These are phyloP conservation scores for Tuta absoluta DNA, from an alignment of 2,888 invertebrate species.

Conservation along the genomic window DNA sequence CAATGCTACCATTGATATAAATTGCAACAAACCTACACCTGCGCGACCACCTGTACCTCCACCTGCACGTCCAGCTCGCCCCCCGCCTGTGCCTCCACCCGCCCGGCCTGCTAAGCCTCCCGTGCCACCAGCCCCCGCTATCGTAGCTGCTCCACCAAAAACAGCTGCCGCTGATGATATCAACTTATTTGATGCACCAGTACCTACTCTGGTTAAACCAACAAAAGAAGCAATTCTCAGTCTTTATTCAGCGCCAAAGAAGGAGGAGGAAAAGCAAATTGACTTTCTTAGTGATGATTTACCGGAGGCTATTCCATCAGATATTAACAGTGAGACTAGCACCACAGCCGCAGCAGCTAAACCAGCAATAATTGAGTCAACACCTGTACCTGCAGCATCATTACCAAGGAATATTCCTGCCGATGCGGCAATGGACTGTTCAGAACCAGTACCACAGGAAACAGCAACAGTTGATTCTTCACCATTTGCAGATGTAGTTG, in stretches of 20 bases:
- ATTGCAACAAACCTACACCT: slow-evolving; percentile 31
- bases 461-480: slow-evolving; percentile 51
- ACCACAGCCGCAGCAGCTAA: slow-evolving; percentile 24
- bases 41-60: slow-evolving; percentile 42
- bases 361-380: slow-evolving; percentile 8
- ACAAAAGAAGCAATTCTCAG: slow-evolving; percentile 83
- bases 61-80: slow-evolving; percentile 52
- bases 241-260: slow-evolving; percentile 75
- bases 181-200: slow-evolving; percentile 82
- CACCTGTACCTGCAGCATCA: background rate
- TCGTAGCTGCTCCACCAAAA: slow-evolving; percentile 59
- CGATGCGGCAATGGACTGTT: slow-evolving; percentile 62
- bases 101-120: slow-evolving; percentile 70
- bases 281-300: slow-evolving; percentile 83
- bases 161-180: slow-evolving; percentile 64
- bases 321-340: slow-evolving; percentile 37
- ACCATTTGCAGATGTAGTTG: slow-evolving; percentile 56
- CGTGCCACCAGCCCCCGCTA: slow-evolving; percentile 73
- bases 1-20: slow-evolving; percentile 35
- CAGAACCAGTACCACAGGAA: slow-evolving; percentile 52
- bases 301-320: slow-evolving; percentile 55
- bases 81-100: slow-evolving; percentile 56
- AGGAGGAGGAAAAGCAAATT: slow-evolving; percentile 66
- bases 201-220: slow-evolving; percentile 73
- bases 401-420: background rate